These are phyloP conservation scores for Sorex maritimensis DNA, from an alignment of 2,797 vertebrate genomes.

Conservation along the genomic window DNA sequence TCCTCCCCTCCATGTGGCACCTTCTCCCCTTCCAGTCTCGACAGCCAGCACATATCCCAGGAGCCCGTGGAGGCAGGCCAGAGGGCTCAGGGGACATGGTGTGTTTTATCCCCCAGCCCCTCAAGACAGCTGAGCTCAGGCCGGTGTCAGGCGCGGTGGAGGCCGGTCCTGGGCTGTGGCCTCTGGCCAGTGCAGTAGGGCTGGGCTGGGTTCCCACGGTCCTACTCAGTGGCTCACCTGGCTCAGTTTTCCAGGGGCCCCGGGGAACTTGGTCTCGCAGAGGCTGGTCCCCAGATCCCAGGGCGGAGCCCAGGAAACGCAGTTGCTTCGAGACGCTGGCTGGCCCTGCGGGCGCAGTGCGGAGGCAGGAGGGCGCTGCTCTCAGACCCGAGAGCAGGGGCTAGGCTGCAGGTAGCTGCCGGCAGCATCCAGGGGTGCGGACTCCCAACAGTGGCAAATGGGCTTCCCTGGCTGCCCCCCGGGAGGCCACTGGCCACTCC, in stretches of 20 bases:
- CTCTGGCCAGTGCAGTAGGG: not conserved
- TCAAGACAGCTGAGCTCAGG: not conserved
- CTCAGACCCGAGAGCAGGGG: not conserved
- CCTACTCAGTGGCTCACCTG: conserved; percentile 47
- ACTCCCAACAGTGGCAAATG: too few relatives aligned
- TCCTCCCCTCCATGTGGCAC: too few relatives aligned
- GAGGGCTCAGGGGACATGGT: too few relatives aligned
- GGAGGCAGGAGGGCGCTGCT: not conserved
- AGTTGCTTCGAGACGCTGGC: conserved; percentile 85
- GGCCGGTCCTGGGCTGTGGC: fast-evolving
- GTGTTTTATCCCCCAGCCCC: too few relatives aligned
- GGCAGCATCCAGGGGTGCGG: not conserved
- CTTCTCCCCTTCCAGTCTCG: too few relatives aligned
- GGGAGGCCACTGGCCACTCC: not conserved
- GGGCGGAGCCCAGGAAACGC: not conserved
- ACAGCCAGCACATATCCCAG: too few relatives aligned
- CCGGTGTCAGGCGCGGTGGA: too few relatives aligned
- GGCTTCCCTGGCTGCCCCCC: too few relatives aligned
- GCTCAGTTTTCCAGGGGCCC: conserved; percentile 62
- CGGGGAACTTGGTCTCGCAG: conserved; percentile 14
- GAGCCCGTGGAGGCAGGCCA: too few relatives aligned
- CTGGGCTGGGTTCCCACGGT: not conserved
- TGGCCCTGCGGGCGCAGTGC: conserved; percentile 14
- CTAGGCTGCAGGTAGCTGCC: too few relatives aligned
- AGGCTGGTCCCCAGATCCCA: conserved; percentile 65